phyloP scores from a whole-genome alignment of 2,113 vertebrate genomes.

The Prochilodus magdalenae region DNA sequence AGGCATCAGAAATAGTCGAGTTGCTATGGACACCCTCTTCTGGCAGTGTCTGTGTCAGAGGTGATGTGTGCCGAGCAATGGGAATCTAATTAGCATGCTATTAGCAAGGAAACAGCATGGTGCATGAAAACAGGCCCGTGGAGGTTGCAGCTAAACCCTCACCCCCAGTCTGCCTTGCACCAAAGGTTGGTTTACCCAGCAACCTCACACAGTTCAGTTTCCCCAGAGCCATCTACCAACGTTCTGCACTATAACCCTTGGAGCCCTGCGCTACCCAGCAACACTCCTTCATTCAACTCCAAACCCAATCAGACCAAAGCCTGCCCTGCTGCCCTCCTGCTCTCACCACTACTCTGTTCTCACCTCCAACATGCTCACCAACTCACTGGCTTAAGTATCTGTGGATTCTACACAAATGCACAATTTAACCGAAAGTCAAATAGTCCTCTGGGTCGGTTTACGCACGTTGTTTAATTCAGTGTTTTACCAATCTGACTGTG shows the following conservation, averaged over 20 bases:
- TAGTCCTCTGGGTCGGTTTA: conserved; percentile 3
- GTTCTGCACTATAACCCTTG: neutral
- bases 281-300: conserved; percentile 6
- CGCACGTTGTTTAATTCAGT: neutral
- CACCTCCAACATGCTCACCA: conserved; percentile 9
- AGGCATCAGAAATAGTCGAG: conserved; percentile 26
- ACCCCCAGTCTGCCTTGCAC: conserved; percentile 3
- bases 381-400: conserved; percentile 1
- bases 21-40: conserved; percentile 32
- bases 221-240: neutral
- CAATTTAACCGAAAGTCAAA: conserved; percentile 2
- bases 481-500: neutral
- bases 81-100: conserved; percentile 53
- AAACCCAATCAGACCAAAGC: neutral
- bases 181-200: neutral
- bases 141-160: conserved; percentile 26
- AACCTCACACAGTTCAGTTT: neutral
- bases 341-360: neutral
- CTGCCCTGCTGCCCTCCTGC: conserved; percentile 1
- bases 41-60: conserved; percentile 35
- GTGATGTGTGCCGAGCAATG: conserved; percentile 33
- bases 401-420: neutral
- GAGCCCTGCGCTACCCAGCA: conserved; percentile 27
- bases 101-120: conserved; percentile 42
- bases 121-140: conserved; percentile 35